Evolutionary conservation across 2,113 vertebrate genomes (phyloP), one percentile per base, ranked within the genome.

Genomic region (Onychorhynchus coronatus): DNA sequence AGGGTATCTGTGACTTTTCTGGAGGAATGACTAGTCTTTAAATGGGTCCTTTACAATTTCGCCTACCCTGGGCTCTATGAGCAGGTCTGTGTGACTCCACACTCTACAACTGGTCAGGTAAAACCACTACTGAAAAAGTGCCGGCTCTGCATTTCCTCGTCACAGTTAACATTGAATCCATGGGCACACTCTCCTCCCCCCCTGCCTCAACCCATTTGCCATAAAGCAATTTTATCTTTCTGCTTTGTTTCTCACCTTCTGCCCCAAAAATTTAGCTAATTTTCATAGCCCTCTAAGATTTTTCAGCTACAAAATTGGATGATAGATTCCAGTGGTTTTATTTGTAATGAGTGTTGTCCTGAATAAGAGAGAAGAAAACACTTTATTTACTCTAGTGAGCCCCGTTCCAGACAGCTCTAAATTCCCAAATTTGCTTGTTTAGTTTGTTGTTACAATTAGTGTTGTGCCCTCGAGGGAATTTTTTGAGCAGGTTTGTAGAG

Each of bases 101-200:
- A 5, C 21, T 31, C 14, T 8, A 37, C 18, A 72, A 14, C 14
- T 85, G 50, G 7, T 76, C 13, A 37, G 7, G 15, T 55, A 47
- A 39, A 78, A 31, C 20, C 24, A 46, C 0, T 1, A 28, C 22
- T 59, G 53, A 86, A 31, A 31, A 63, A 83, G 24, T 33, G 33
- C 14, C 24, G 22, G 11, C 12, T 75, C 49, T 76, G n/a, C 44
- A 33, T 55, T 39, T 72, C 14, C 41, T 85, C 19, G 35, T 47
- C 1, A 0, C 17, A 31, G 20, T 41, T 62, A 47, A 59, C 2
- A 2, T 12, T 30, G 52, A 79, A 67, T 16, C 14, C 0, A 1
- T 21, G 20, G 14, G 11, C 35, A 70, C 5, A 11, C 4, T 31
- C 20, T 49, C 12, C 42, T 59, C 5, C 19, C 31, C 11, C 50